These are phyloP conservation scores for Chloroceryle amazona DNA, from an alignment of 2,797 vertebrate species.

Conservation along the genomic window DNA sequence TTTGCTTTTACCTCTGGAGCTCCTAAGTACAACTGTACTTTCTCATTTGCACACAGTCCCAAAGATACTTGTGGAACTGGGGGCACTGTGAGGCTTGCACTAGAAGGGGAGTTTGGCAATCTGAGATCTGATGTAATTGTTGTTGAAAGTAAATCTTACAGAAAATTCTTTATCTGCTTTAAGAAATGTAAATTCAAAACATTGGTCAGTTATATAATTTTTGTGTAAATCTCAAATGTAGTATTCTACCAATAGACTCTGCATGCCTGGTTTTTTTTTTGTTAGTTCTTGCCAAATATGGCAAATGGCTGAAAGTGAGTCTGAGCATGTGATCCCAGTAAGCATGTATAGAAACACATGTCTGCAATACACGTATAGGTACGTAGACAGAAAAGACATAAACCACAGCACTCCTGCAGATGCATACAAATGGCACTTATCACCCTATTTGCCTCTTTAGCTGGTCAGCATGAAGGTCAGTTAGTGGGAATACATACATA, in stretches of 20 bases:
- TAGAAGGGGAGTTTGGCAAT: background rate
- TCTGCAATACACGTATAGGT: too few relatives aligned
- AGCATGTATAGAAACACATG: accelerated
- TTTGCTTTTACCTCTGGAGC: background rate
- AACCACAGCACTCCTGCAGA: background rate
- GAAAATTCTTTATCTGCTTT: background rate
- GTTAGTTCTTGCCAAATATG: background rate
- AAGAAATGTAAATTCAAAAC: background rate
- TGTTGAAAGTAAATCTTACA: background rate
- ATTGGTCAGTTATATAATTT: background rate
- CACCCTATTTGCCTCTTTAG: background rate
- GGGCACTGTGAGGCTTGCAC: background rate
- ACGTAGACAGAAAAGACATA: background rate
- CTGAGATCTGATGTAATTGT: background rate
- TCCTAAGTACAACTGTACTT: background rate
- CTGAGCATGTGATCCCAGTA: background rate
- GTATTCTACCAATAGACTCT: background rate
- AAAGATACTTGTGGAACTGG: background rate
- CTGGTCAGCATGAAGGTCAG: background rate
- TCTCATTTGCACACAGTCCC: background rate
- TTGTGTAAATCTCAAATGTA: background rate
- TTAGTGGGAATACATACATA: background rate
- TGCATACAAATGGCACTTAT: background rate
- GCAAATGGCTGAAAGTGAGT: background rate
- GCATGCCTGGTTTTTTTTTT: background rate